Conservation (phyloP, 1,140 invertebrate genomes). For the Mercenaria mercenaria region DNA sequence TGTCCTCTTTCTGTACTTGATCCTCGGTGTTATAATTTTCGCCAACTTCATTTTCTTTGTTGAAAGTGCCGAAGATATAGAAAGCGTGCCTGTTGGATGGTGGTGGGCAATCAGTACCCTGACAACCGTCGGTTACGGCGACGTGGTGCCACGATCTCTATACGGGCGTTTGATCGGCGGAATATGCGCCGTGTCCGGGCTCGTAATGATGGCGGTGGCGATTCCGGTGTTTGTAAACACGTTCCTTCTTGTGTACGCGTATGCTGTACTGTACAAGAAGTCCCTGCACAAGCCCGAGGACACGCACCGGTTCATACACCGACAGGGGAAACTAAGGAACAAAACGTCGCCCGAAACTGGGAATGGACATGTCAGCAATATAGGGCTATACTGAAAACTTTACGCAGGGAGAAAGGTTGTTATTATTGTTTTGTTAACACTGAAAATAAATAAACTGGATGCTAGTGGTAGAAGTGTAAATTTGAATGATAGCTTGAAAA, state of each 20-base stretch:
- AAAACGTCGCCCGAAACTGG: neutral
- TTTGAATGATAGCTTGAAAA: too few species aligned
- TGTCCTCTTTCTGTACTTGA: constrained; percentile 75
- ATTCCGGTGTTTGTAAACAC: constrained; percentile 97
- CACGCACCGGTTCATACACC: constrained; percentile 28
- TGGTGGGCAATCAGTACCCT: constrained; percentile 96
- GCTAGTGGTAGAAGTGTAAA: too few species aligned
- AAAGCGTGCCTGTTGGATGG: constrained; percentile 96
- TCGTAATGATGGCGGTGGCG: constrained; percentile 84
- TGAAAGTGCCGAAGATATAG: constrained; percentile 87
- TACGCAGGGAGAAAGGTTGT: too few species aligned
- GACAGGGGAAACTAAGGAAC: constrained; percentile 27
- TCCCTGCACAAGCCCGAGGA: constrained; percentile 34
- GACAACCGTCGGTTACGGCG: constrained; percentile 99
- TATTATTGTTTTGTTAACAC: too few species aligned
- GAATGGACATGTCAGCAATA: too few species aligned
- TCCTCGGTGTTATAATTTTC: constrained; percentile 75
- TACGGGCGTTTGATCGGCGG: constrained; percentile 89
- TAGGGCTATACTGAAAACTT: too few species aligned
- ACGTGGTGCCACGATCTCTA: constrained; percentile 88
- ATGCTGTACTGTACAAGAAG: constrained; percentile 72
- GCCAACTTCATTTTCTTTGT: constrained; percentile 75
- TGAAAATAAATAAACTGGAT: too few species aligned
- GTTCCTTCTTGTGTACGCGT: constrained; percentile 87
- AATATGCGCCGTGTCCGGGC: constrained; percentile 93